These are phyloP conservation scores for Ophion ellenae DNA, from an alignment of 2,888 invertebrate species.

Conservation along the genomic window DNA sequence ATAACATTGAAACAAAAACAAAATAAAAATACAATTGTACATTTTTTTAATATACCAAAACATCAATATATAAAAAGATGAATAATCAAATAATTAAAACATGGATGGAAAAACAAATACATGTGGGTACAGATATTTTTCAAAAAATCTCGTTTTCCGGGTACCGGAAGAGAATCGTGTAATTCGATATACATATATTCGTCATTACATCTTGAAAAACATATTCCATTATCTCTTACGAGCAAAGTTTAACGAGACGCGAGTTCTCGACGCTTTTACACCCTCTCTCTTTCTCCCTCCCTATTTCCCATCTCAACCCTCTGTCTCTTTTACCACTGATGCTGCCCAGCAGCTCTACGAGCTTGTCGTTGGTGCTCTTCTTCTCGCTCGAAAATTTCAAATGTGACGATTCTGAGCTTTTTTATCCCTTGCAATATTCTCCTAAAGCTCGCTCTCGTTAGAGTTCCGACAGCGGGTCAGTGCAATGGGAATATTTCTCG, in stretches of 20 bases:
- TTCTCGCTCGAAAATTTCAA: constrained; percentile 12
- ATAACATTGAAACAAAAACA: not conserved
- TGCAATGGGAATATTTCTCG: constrained; percentile 17
- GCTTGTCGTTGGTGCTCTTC: constrained; percentile 23
- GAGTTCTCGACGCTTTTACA: constrained; percentile 11
- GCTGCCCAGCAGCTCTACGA: not conserved
- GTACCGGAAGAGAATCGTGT: not conserved
- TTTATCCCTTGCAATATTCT: constrained; percentile 56
- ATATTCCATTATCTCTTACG: constrained; percentile 64
- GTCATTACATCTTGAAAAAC: constrained; percentile 37
- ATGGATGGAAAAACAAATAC: not conserved
- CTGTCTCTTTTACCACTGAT: not conserved
- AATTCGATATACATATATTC: not conserved
- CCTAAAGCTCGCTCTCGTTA: constrained; percentile 28
- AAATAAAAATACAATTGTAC: not conserved
- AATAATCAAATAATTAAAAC: not conserved
- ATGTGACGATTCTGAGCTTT: constrained; percentile 40
- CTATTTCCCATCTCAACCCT: not conserved
- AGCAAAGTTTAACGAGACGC: constrained; percentile 64
- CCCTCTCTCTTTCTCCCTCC: constrained; percentile 3
- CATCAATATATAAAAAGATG: not conserved
- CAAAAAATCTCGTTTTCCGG: not conserved
- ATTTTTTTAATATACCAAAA: not conserved
- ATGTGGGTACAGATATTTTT: not conserved
- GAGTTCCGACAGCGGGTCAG: not conserved